phyloP scores from a whole-genome alignment of 2,113 vertebrate species.

The Mustela lutreola region DNA sequence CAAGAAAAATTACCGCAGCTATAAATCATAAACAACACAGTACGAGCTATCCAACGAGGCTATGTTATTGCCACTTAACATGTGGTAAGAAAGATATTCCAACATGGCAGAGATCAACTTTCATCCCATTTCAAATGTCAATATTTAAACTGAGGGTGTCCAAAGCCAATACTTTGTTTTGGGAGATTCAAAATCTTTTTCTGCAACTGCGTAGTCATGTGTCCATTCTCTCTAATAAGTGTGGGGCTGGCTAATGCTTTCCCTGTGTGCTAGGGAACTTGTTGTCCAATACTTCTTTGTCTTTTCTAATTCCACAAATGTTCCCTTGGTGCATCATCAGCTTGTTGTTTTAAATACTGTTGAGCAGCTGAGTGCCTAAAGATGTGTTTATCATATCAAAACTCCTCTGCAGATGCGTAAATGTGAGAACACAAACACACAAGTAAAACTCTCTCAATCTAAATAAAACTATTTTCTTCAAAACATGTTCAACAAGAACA shows the following conservation, averaged over 20 bases:
- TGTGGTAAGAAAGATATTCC: constrained; percentile 62
- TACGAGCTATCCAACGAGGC: constrained; percentile 48
- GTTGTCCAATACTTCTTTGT: constrained; percentile 40
- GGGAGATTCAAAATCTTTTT: constrained; percentile 37
- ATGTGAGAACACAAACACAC: constrained; percentile 8
- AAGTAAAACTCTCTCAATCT: constrained; percentile 30
- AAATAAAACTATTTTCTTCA: constrained; percentile 55
- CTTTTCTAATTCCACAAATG: constrained; percentile 28
- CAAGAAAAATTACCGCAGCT: constrained; percentile 73
- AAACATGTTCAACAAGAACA: constrained; percentile 46
- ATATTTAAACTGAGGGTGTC: constrained; percentile 70
- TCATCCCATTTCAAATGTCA: constrained; percentile 73
- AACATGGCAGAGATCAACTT: constrained; percentile 64
- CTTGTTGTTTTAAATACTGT: neutral
- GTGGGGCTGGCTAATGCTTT: constrained; percentile 18
- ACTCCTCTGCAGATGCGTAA: neutral
- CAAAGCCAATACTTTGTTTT: constrained; percentile 61
- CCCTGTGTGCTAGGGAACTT: constrained; percentile 5
- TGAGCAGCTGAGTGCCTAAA: neutral
- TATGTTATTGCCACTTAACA: constrained; percentile 59
- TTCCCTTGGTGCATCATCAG: neutral
- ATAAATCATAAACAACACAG: constrained; percentile 59
- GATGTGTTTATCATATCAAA: constrained; percentile 38
- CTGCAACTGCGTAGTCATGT: neutral
- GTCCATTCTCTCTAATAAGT: constrained; percentile 54